Base-by-base conservation (phyloP, 2,797 vertebrate genomes). In the Catamblyrhynchus diadema region DNA sequence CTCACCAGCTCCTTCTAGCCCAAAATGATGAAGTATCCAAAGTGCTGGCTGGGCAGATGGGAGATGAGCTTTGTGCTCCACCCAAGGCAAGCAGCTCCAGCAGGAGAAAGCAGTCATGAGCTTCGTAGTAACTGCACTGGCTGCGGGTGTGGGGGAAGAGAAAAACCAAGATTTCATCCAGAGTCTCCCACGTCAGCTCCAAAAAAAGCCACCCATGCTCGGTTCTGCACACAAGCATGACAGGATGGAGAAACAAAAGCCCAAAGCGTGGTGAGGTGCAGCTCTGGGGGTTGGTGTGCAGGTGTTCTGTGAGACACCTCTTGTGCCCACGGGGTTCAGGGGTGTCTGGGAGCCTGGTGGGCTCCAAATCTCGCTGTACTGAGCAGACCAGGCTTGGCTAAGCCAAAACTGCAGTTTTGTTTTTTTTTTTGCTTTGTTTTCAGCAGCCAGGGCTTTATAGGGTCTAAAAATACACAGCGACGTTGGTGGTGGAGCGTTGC, bases 11-110 rank as follows among this genome's bases (percentile, higher is more conserved):
- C 30, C 19, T 82, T 67, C 28, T 14, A 6, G 13, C 19, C 5
- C 27, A 2, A 21, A 82, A 27, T 8, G 35, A 25, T 16, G 88
- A 5, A 2, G 11, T 17, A 14, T 4, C 54, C 35, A 6, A 13
- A 79, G 37, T 3, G 0, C 14, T 44, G 1, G 2, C 0, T 61
- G 83, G 57, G 14, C 47, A 8, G 3, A 1, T 5, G 59, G 64
- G 59, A 32, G 45, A 9, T 20, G 54, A 32, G 65, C 2, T 24
- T 66, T 67, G 39, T 74, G 32, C 87, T 8, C 3, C 61, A 22
- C 45, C 69, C 80, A 7, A 1, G 0, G 0, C 0, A 32, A 94
- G 78, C 37, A 51, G 47, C 70, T 90, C 86, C 54, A 37, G 12
- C n/a, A 66, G 83, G 61, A 61, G 75, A 12, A 50, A 30, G 57